Base-by-base conservation (phyloP, 23 tunicate species). In the Trididemnum miniatum region DNA sequence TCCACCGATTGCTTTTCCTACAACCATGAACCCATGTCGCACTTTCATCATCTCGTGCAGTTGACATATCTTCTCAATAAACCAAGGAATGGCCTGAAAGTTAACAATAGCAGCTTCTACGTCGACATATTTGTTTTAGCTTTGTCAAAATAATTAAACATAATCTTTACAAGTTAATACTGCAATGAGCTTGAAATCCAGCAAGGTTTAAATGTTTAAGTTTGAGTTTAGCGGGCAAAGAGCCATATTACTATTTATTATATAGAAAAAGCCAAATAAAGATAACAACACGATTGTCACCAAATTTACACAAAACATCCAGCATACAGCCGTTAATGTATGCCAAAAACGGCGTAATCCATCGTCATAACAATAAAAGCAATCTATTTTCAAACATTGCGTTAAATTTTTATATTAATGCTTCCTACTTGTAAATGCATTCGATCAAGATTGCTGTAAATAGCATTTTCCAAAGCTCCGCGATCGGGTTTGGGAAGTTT, bases 11-110 rank as follows among this genome's bases (percentile, higher is more conserved):
- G 99, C 92, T 67, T 88, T 95, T 29, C 99, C 99, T 20, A 96
- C 99, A 34, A 96, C 85, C 99, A 96, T 96, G 31, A 83, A 89
- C 1, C 94, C 83, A 72, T 96, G 99, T 0, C 99, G 97, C 26
- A 94, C 91, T 98, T 96, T 91, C 99, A 91, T 91, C 75, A 98
- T 96, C 71, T 96, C 99, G 38, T 96, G 86, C 34, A 96, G 77
- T 72, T 96, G 99, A 31, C 94, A 65, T 25, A 95, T 91, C 84
- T 95, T 79, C 35, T 82, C 87, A 37, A 81, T 80, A 65, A 87
- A 87, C 97, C 97, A 91, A 1, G 97, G 97, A 76, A 84, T 80
- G 3, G 97, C 78, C 97, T 91, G 79, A 20, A 29, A 38, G 65
- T 20, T 37, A 38, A 73, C 30, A 73, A 39, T 32, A 32, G 7